Base-by-base conservation (phyloP, 2,113 vertebrate genomes). In the Brienomyrus brachyistius region DNA sequence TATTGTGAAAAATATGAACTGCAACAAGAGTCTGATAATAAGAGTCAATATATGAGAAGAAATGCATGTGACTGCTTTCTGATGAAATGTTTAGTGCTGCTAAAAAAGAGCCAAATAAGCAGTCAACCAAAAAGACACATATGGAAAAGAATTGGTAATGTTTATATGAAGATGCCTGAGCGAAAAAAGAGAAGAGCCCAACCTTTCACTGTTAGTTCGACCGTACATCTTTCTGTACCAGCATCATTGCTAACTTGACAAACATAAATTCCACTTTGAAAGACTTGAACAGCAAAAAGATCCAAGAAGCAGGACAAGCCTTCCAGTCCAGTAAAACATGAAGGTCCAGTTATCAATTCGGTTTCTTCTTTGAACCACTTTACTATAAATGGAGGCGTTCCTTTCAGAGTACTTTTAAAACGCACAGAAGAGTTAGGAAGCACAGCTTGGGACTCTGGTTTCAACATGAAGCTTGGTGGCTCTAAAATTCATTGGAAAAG, bases 321-420 rank as follows among this genome's bases (percentile, higher is more conserved):
- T 92, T 99, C 98, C 91, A 97, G 95, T 66, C 97, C 97, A 90
- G 97, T 97, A 94, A 98, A 98, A 93, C 97, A 99, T 47, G 95
- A 96, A 70, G 97, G 96, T 93, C 98, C 97, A 86, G 97, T 96
- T 92, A 95, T 94, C 94, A 99, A 96, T 94, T 99, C 97, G 19
- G 96, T 94, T 86, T 99, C 97, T 21, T 99, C 97, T 95, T 98
- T 99, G 92, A 99, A 97, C 98, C 98, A 99, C 92, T 97, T 99
- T 91, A 99, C 94, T 35, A 94, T 97, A 94, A 99, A 99, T 0
- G 98, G 98, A 10, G 97, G 97, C 1, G 98, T 98, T 95, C 98
- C 98, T 93, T 97, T 98, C 62, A 99, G 96, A 3, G 96, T 95
- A 90, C 97, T 94, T 93, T 98, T 99, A 94, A 99, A 98, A 90